phyloP scores from a whole-genome alignment of 2,113 vertebrate species.

The Xyliphius kryptos region DNA sequence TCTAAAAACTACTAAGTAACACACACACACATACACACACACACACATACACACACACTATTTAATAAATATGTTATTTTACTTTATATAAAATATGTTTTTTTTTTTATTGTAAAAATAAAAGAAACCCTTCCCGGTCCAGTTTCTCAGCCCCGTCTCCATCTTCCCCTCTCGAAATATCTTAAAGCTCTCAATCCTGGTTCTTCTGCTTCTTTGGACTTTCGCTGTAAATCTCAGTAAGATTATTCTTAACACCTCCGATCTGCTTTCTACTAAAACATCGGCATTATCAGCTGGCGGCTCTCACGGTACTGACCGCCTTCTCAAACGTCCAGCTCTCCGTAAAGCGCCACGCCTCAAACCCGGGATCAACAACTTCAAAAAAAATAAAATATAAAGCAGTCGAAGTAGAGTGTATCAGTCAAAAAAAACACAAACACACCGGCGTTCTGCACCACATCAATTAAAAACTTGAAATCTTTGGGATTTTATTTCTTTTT shows the following conservation, averaged over 20 bases:
- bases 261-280: slow-evolving; percentile 19
- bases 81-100: too few species aligned
- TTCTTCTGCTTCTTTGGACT: slow-evolving; percentile 17
- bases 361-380: slow-evolving; percentile 51
- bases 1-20: not conserved
- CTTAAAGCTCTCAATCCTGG: not conserved
- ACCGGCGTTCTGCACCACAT: slow-evolving; percentile 77
- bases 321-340: slow-evolving; percentile 25
- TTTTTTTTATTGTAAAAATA: too few species aligned
- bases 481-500: slow-evolving; percentile 87
- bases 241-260: slow-evolving; percentile 15
- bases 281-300: slow-evolving; percentile 13
- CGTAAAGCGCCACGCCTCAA: slow-evolving; percentile 46
- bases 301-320: slow-evolving; percentile 8
- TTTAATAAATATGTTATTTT: too few species aligned
- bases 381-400: too few species aligned
- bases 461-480: slow-evolving; percentile 86
- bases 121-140: too few species aligned
- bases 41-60: too few species aligned
- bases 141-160: too few species aligned
- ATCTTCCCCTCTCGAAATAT: not conserved
- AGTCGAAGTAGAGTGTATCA: too few species aligned
- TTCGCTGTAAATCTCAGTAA: slow-evolving; percentile 24
- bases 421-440: slow-evolving; percentile 75
- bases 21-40: too few species aligned